Conservation (phyloP, 2,113 vertebrate genomes). For the Ranitomeya imitator region DNA sequence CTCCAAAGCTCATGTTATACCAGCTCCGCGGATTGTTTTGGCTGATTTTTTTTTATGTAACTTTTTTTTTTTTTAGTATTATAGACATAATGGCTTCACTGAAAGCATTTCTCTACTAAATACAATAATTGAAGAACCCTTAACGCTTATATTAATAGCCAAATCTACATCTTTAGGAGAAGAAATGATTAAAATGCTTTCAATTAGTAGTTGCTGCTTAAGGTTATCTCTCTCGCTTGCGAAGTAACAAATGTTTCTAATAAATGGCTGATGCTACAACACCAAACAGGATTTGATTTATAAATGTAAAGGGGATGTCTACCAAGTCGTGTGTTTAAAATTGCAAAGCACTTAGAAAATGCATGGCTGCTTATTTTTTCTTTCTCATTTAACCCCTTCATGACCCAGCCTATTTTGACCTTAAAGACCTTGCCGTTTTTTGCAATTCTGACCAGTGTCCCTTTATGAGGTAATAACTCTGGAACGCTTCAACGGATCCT, state of each 20-base stretch:
- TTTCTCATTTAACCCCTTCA: too few relatives aligned
- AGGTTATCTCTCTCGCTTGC: slow-evolving; percentile 66
- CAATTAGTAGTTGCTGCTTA: slow-evolving; percentile 64
- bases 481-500: too few relatives aligned
- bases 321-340: too few relatives aligned
- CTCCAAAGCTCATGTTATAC: background rate
- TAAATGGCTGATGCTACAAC: slow-evolving; percentile 58
- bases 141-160: slow-evolving; percentile 33
- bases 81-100: slow-evolving; percentile 15
- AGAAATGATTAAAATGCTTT: slow-evolving; percentile 57
- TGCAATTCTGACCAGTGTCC: too few relatives aligned
- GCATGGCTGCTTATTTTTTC: too few relatives aligned
- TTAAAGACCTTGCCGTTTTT: too few relatives aligned
- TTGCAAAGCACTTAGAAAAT: too few relatives aligned
- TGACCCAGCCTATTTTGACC: too few relatives aligned
- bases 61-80: background rate
- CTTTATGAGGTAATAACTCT: too few relatives aligned
- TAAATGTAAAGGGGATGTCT: slow-evolving; percentile 60
- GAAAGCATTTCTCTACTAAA: slow-evolving; percentile 28
- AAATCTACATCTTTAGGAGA: slow-evolving; percentile 19
- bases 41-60: background rate
- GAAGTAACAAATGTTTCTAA: slow-evolving; percentile 65
- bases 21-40: background rate
- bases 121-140: slow-evolving; percentile 21
- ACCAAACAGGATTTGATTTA: slow-evolving; percentile 67